Conservation (phyloP, 2,888 invertebrate genomes). For the Agriopis marginaria region DNA sequence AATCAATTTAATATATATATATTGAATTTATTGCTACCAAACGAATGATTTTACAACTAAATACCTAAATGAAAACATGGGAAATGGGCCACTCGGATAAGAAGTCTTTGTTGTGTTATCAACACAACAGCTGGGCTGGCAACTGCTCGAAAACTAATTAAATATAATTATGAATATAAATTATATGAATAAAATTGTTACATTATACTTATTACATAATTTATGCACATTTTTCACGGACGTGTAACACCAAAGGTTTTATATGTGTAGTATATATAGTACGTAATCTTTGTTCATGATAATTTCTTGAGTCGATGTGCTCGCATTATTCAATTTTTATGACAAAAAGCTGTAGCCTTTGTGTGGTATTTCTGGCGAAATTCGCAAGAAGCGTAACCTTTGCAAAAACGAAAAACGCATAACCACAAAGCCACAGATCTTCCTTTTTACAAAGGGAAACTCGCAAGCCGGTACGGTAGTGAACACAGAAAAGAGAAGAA, state of each 20-base stretch:
- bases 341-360: neutral
- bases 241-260: too few species aligned
- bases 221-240: too few species aligned
- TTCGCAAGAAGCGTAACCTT: neutral
- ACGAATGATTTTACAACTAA: slow-evolving; percentile 40
- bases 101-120: slow-evolving; percentile 53
- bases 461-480: neutral
- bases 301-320: neutral
- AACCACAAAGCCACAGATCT: neutral
- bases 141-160: slow-evolving; percentile 2
- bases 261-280: too few species aligned
- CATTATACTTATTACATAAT: too few species aligned
- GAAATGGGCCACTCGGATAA: slow-evolving; percentile 69
- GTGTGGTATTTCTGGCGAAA: slow-evolving; percentile 1
- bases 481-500: too few species aligned
- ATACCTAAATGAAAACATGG: slow-evolving; percentile 54
- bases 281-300: neutral
- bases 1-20: neutral
- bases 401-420: neutral
- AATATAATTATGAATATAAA: neutral
- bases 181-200: neutral
- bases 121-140: slow-evolving; percentile 51
- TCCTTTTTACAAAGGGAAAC: neutral
- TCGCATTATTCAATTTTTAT: neutral
- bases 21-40: slow-evolving; percentile 5